These are phyloP conservation scores for Clusia tigrina DNA, from an alignment of 2,888 invertebrate species.

Conservation along the genomic window DNA sequence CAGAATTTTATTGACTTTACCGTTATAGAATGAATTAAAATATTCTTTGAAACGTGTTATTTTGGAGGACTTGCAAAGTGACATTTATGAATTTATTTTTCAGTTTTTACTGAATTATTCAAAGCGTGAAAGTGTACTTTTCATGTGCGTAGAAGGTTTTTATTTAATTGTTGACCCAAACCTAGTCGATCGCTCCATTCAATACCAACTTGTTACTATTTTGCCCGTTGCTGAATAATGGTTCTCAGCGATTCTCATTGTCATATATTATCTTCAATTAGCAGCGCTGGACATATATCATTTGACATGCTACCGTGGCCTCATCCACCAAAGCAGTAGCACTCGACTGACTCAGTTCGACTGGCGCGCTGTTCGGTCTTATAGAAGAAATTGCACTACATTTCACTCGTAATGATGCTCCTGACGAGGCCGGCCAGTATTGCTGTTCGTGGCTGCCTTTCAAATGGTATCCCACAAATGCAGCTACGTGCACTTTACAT, in stretches of 20 bases:
- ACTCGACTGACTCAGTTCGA: slow-evolving; percentile 5
- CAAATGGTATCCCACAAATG: background rate
- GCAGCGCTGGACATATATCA: slow-evolving; percentile 25
- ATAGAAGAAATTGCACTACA: background rate
- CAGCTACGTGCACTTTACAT: slow-evolving; percentile 1
- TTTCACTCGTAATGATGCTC: background rate
- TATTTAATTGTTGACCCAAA: too few relatives aligned
- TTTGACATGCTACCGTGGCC: slow-evolving; percentile 11
- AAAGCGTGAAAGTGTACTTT: too few relatives aligned
- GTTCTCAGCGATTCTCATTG: too few relatives aligned
- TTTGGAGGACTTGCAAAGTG: too few relatives aligned
- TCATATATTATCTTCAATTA: too few relatives aligned
- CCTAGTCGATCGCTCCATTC: too few relatives aligned
- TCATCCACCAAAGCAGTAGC: background rate
- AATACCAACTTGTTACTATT: too few relatives aligned
- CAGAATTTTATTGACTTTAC: background rate
- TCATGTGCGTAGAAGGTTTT: too few relatives aligned
- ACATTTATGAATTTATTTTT: too few relatives aligned
- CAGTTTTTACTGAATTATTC: too few relatives aligned
- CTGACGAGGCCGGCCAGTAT: background rate
- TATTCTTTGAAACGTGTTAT: background rate
- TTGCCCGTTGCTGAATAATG: too few relatives aligned
- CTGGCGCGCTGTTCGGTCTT: background rate
- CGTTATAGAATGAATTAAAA: background rate
- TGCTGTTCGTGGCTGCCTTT: background rate